phyloP scores from a whole-genome alignment of 1,140 invertebrate species.

The Neodiprion lecontei region DNA sequence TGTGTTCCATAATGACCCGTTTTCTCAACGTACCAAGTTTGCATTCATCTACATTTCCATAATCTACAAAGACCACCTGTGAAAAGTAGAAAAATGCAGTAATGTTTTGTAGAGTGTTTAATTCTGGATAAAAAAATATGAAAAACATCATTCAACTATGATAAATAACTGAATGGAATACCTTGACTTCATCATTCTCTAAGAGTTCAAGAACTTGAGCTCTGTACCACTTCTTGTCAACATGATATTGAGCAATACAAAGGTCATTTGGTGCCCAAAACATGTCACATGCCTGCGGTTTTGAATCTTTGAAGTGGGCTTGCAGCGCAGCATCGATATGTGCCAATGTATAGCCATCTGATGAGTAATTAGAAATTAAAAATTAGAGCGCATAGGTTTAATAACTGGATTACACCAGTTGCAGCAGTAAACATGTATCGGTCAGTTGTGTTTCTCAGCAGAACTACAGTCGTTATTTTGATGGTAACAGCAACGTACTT shows the following conservation, averaged over 20 bases:
- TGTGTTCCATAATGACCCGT: slow-evolving; percentile 64
- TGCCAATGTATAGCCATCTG: slow-evolving; percentile 53
- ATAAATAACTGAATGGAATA: slow-evolving; percentile 27
- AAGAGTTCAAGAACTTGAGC: slow-evolving; percentile 47
- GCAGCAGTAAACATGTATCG: too few relatives aligned
- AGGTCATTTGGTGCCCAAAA: slow-evolving; percentile 66
- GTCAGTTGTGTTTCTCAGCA: too few relatives aligned
- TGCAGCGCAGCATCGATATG: slow-evolving; percentile 62
- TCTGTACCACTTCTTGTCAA: slow-evolving; percentile 67
- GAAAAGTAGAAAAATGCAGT: neutral
- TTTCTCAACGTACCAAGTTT: slow-evolving; percentile 63
- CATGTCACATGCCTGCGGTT: slow-evolving; percentile 55
- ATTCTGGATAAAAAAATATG: slow-evolving; percentile 8
- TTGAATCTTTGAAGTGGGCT: slow-evolving; percentile 56
- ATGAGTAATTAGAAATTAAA: slow-evolving; percentile 37
- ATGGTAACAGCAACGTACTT: slow-evolving; percentile 24
- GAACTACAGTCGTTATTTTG: too few relatives aligned
- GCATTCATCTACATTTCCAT: slow-evolving; percentile 63
- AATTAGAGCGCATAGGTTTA: slow-evolving; percentile 7
- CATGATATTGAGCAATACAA: slow-evolving; percentile 69
- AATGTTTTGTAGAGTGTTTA: neutral
- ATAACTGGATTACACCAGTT: neutral
- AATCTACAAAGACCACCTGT: slow-evolving; percentile 61
- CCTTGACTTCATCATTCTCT: slow-evolving; percentile 31
- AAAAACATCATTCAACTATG: slow-evolving; percentile 14